A percentile compares a stretch with the other conserved stretches of the same genome.
Conservation (phyloP, 2,888 invertebrate species). For the Chirona hameri region DNA sequence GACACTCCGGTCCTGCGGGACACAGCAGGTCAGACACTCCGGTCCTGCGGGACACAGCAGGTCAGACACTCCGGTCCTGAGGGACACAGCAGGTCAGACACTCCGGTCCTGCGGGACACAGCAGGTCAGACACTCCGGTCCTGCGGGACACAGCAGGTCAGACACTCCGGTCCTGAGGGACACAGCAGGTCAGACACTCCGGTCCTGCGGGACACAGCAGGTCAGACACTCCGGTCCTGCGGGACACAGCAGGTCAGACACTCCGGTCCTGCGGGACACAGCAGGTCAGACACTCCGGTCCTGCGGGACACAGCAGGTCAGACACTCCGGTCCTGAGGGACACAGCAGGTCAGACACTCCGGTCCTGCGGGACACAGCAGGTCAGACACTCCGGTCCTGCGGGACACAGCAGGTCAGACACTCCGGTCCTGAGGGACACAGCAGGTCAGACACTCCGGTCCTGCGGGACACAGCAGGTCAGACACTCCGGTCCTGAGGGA, state of each 20-base stretch:
- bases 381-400: no score
- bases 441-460: no score
- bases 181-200: neutral
- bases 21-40: constrained; percentile 71
- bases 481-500: constrained; percentile 50
- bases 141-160: constrained; percentile 73
- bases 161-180: constrained; percentile 50
- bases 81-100: constrained; percentile 83
- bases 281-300: constrained; percentile 73
- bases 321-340: no score
- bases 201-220: constrained; percentile 55
- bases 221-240: constrained; percentile 59
- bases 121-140: no score
- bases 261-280: no score
- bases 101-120: constrained; percentile 37
- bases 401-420: constrained; percentile 83
- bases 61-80: no score
- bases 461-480: constrained; percentile 65
- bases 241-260: neutral
- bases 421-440: no score
- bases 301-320: no score
- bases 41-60: constrained; percentile 35
- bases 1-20: no score
- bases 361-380: constrained; percentile 35
- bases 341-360: constrained; percentile 71